phyloP scores from a whole-genome alignment of 2,113 vertebrate genomes.

The Myotis davidii region DNA sequence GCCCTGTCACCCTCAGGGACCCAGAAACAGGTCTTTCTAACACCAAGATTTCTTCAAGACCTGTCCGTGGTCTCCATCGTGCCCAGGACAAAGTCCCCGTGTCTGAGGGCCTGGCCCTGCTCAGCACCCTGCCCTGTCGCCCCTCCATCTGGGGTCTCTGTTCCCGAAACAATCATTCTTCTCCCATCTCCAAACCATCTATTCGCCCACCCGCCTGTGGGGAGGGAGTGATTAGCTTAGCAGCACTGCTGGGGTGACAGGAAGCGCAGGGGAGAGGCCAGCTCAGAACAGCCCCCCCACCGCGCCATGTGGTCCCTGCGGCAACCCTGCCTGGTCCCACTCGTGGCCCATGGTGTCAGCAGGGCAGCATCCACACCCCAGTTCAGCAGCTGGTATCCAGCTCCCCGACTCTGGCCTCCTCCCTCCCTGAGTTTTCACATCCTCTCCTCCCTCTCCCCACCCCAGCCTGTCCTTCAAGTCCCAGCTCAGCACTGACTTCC shows the following conservation, averaged over 20 bases:
- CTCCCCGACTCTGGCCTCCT: not conserved
- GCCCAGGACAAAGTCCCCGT: not conserved
- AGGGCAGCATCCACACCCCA: not conserved
- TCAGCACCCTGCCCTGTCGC: not conserved
- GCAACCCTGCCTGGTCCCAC: not conserved
- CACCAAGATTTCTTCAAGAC: not conserved
- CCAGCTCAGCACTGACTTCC: not conserved
- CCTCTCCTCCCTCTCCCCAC: not conserved
- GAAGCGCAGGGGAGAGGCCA: accelerated
- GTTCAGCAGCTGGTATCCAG: not conserved
- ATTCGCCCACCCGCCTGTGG: accelerated
- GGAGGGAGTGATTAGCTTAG: not conserved
- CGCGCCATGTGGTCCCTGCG: not conserved
- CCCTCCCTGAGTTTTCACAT: not conserved
- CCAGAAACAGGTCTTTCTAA: not conserved
- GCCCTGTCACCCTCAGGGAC: not conserved
- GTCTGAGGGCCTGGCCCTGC: not conserved
- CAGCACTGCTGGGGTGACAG: not conserved
- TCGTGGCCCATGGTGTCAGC: accelerated
- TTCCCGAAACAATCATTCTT: not conserved
- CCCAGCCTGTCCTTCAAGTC: not conserved
- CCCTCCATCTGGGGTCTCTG: too few species aligned
- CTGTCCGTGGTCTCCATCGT: accelerated
- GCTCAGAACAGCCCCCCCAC: not conserved
- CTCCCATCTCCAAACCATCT: not conserved